Percentiles rank a stretch among this genome's conserved stretches.
Conservation (phyloP, 2,888 invertebrate genomes). For the Ischnus inquisitorius region DNA sequence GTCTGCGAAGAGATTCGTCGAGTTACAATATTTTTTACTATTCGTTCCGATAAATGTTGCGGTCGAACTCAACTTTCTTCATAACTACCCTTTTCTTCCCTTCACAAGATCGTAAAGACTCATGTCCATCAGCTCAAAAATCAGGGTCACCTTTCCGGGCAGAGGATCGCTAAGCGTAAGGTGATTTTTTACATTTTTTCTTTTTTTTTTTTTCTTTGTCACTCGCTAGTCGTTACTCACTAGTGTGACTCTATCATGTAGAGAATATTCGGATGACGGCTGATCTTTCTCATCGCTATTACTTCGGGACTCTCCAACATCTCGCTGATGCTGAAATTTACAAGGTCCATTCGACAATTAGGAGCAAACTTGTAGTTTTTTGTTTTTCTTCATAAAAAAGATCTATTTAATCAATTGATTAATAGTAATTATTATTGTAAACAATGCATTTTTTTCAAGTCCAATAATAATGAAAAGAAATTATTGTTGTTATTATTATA, state of each 20-base stretch:
- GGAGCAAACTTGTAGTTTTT: no score
- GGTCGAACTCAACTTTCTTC: constrained; percentile 56
- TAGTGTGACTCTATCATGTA: constrained; percentile 88
- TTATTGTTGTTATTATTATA: no score
- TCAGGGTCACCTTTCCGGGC: constrained; percentile 87
- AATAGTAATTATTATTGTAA: no score
- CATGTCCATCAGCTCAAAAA: constrained; percentile 91
- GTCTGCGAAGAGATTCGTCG: constrained; percentile 73
- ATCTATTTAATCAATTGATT: no score
- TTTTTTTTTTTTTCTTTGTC: background rate
- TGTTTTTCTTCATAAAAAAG: no score
- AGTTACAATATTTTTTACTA: constrained; percentile 18
- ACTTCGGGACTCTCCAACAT: constrained; percentile 87
- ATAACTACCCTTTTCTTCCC: constrained; percentile 85
- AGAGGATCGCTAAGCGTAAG: constrained; percentile 87
- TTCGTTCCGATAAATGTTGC: constrained; percentile 2
- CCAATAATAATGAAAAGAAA: no score
- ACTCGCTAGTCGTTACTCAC: constrained; percentile 84
- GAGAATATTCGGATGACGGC: constrained; percentile 88
- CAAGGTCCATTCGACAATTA: constrained; percentile 11
- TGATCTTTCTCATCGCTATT: constrained; percentile 88
- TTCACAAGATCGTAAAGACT: constrained; percentile 89
- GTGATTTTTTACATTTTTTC: background rate
- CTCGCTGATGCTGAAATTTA: constrained; percentile 83
- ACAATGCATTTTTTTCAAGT: no score